A percentile compares a stretch with the other conserved stretches of the same genome.
Conservation (phyloP, 2,888 invertebrate genomes). For the Dione juno region DNA sequence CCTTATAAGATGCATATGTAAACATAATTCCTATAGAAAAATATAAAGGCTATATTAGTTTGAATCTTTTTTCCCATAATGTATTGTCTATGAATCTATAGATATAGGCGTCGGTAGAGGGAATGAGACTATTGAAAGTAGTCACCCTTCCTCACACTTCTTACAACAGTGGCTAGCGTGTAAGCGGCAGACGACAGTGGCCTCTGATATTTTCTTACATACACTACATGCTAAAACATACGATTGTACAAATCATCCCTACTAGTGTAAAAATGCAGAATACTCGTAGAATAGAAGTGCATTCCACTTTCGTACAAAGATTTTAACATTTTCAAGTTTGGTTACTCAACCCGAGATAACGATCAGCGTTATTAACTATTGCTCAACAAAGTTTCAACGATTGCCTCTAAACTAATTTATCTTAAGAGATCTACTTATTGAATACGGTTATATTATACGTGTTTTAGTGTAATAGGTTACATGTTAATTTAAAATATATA, state of each 20-base stretch:
- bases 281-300: neutral
- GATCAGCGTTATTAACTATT: slow-evolving; percentile 35
- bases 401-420: slow-evolving; percentile 40
- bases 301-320: neutral
- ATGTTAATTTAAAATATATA: slow-evolving; percentile 1
- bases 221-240: too few relatives aligned
- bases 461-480: slow-evolving; percentile 12
- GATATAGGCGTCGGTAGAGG: too few relatives aligned
- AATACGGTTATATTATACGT: slow-evolving; percentile 17
- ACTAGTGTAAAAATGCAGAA: slow-evolving; percentile 5
- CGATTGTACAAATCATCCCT: neutral
- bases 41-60: too few relatives aligned
- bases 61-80: too few relatives aligned
- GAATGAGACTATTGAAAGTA: too few relatives aligned
- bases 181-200: too few relatives aligned
- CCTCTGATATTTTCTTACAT: too few relatives aligned
- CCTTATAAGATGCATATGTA: too few relatives aligned
- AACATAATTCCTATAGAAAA: too few relatives aligned
- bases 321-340: neutral
- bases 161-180: too few relatives aligned
- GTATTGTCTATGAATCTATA: too few relatives aligned
- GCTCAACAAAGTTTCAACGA: slow-evolving; percentile 40
- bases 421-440: slow-evolving; percentile 33
- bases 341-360: slow-evolving; percentile 35
- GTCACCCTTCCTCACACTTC: too few relatives aligned